Base-by-base conservation (phyloP, 2,888 invertebrate species). In the Macrophya annulata region DNA sequence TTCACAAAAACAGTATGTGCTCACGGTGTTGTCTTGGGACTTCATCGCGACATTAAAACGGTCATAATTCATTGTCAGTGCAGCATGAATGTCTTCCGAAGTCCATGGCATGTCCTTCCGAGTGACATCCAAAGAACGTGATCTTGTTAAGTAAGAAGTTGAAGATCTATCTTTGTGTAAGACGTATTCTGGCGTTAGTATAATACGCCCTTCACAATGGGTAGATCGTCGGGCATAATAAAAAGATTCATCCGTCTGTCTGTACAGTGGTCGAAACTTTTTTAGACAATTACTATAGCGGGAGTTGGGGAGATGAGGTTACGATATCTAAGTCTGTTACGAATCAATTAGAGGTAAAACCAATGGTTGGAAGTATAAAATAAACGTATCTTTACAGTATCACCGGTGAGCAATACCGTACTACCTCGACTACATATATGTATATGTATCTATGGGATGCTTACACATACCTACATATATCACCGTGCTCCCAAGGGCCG, bases 391-490 rank as follows among this genome's bases (percentile, higher is more conserved):
- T 74, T 74, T 43, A 10, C 21, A 74, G 8, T 31, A 31, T 31
- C 31, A 3, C n/a, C n/a, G 43, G 25, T 40, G 45, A n/a, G 72
- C 72, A 74, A 17, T 71, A n/a, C n/a, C 71, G 40, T 40, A 40
- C 4, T 74, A 17, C 72, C 21, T 74, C 37, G 31, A 1, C 17
- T 55, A 77, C 37, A 17, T 77, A 77, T 55, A 17, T 77, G 55
- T 55, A 51, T 51, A 48, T 72, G 25, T 31, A 31, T 31, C 31
- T 31, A 31, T 51, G 59, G 9, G 59, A 62, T 43, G 59, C 62
- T 81, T 62, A 62, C 62, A 81, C 62, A 77, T 55, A 43, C 59
- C 59, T 40, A 81, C 21, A 83, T 83, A 83, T 43, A 83, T 83
- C 65, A 71, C 65, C n/a, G 51, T n/a, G 65, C 6, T 83, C 83